Base-by-base conservation (phyloP, 2,888 invertebrate genomes). In the Lampropteryx suffumata region DNA sequence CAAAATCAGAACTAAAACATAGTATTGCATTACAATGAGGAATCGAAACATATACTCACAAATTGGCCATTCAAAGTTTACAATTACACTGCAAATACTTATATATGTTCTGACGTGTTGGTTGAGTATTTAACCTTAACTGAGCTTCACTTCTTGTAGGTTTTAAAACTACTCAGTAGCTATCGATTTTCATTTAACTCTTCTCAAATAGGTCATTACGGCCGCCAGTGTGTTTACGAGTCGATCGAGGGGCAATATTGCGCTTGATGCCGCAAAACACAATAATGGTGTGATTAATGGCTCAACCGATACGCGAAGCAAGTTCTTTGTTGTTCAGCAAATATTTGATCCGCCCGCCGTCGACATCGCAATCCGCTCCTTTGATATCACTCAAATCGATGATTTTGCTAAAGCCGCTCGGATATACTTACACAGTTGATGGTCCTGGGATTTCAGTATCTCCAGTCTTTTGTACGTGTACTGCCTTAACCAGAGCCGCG, bases 211-310 rank as follows among this genome's bases (percentile, higher is more conserved):
- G 81, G 86, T 83, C 84, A 84, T 86, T 85, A 85, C 69, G 65
- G 71, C 67, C 67, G 71, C 74, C 73, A 72, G 72, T 81, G 78
- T 82, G 82, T 85, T 85, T 83, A 81, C 76, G 73, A 80, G 80
- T 71, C 57, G 76, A 73, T 71, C 72, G 71, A 81, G 79, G 76
- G 79, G 84, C 84, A 84, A 87, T 84, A 86, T 84, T 79, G 82
- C 76, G 80, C 80, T 82, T 83, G 84, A 81, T 82, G 77, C 77
- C 74, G 72, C 76, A 71, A 68, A 74, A 71, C 76, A 80, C 82
- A 87, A 86, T 85, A 84, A 82, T 79, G 73, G 79, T 65, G 80
- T 89, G 87, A 89, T 89, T 87, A 88, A 89, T 89, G 86, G 79
- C 75, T 74, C 73, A 71, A 71, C 71, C 83, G 80, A 82, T 84